Evolutionary conservation across 2,888 invertebrate genomes (phyloP), one percentile per base, ranked within the genome.

Genomic region (Eupithecia vulgata): DNA sequence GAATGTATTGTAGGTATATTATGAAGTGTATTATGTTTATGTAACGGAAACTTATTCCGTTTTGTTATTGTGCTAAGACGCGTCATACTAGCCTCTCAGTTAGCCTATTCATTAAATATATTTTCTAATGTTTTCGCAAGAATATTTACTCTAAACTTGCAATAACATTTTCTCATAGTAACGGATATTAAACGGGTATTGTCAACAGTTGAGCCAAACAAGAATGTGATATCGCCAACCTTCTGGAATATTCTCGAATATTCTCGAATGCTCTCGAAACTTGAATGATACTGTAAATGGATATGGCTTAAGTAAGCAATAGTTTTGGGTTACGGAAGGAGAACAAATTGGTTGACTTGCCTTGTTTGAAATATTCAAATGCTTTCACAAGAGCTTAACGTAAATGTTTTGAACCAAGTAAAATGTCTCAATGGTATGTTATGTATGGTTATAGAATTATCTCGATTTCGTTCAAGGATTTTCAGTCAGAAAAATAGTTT

Each of bases 161-260:
- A 75, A 72, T 64, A 75, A 70, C 34, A 75, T 72, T 72, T 61
- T 72, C 57, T 62, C 62, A 72, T 74, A 67, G 69, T 67, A 67
- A 70, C 75, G 75, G 72, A 75, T 75, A 75, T 75, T 75, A 75
- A 72, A 67, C 67, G 57, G 17, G 59, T 40, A 67, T 64, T 70
- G 72, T 75, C 72, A 75, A 75, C 75, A 75, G 72, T 72, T 72
- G 72, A 69, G 74, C 67, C 72, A 68, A 65, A 72, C 65, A 75
- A 72, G 75, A 72, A 75, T 68, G 40, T 69, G 64, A 72, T 75
- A 70, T 69, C 62, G 62, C 34, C 35, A 64, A 70, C 65, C 69
- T 71, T 57, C 64, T 64, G 45, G 75, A 69, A 74, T 69, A 57
- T 69, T 69, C 66, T 45, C 42, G 68, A 68, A 40, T 37, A 12